A percentile compares a stretch with the other conserved stretches of the same genome.
phyloP scores from a whole-genome alignment of 2,113 vertebrate genomes.

The Monarcha castaneiventris region DNA sequence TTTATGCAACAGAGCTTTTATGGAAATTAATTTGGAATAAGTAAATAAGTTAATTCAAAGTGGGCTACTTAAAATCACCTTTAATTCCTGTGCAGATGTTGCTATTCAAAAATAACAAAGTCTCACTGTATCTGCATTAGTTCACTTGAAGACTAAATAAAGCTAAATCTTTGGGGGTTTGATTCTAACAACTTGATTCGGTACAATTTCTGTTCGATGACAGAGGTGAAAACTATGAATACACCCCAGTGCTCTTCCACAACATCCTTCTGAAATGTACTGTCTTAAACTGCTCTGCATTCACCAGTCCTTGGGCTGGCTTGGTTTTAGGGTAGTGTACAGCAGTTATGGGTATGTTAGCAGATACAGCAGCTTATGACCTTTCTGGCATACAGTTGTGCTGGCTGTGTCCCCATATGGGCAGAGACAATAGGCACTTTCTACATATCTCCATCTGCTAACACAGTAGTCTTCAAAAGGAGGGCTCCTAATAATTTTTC shows the following conservation, averaged over 20 bases:
- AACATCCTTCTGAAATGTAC: not conserved
- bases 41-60: not conserved
- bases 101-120: not conserved
- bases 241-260: not conserved
- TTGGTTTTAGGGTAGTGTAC: not conserved
- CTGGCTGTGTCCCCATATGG: not conserved
- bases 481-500: not conserved
- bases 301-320: not conserved
- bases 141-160: not conserved
- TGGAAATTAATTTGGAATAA: not conserved
- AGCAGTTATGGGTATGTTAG: not conserved
- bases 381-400: not conserved
- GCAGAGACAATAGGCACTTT: not conserved
- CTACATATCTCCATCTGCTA: not conserved
- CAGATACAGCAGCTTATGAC: not conserved
- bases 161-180: not conserved
- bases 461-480: not conserved
- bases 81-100: not conserved
- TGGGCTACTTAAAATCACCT: not conserved
- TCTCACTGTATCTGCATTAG: not conserved
- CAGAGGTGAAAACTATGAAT: not conserved
- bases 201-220: not conserved
- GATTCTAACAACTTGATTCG: not conserved
- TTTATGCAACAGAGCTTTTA: not conserved
- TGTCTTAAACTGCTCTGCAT: not conserved